Evolutionary conservation across 1,140 invertebrate genomes (phyloP).

Genomic region (Aphaenogaster ashmeadi): DNA sequence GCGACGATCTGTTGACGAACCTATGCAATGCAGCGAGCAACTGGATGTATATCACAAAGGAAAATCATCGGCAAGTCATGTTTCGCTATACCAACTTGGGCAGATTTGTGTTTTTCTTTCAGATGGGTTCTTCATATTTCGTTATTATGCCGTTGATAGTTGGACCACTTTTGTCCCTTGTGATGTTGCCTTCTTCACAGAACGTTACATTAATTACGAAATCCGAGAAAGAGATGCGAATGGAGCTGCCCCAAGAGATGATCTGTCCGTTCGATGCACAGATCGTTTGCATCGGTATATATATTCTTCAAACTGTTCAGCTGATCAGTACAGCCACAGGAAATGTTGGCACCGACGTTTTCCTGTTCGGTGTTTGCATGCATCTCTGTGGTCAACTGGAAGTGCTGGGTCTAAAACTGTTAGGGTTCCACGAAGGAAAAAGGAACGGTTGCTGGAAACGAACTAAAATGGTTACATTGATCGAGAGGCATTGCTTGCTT

Average conservation of each 20-base stretch:
- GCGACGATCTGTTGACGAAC: not conserved
- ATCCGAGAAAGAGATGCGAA: not conserved
- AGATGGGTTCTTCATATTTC: not conserved
- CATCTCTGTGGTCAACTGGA: conserved; percentile 41
- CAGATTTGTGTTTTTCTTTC: conserved; percentile 29
- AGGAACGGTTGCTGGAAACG: conserved; percentile 25
- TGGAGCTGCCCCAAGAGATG: not conserved
- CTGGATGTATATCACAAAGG: not conserved
- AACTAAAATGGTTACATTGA: conserved; percentile 29
- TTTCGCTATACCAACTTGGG: not conserved
- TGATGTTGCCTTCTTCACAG: not conserved
- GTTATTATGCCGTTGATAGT: not conserved
- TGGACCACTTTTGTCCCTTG: not conserved
- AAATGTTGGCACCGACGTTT: conserved; percentile 63
- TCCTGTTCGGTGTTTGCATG: conserved; percentile 56
- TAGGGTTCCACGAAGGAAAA: not conserved
- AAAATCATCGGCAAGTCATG: conserved; percentile 3
- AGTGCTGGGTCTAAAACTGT: conserved; percentile 19
- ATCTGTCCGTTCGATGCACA: conserved; percentile 9
- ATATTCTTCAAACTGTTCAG: not conserved
- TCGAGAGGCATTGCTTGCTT: conserved; percentile 24
- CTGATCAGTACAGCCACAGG: not conserved
- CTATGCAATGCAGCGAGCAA: not conserved
- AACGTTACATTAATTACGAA: not conserved
- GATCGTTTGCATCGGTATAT: conserved; percentile 1